These are phyloP conservation scores for Spicauda simplicius DNA, from an alignment of 2,888 invertebrate species.

Conservation along the genomic window DNA sequence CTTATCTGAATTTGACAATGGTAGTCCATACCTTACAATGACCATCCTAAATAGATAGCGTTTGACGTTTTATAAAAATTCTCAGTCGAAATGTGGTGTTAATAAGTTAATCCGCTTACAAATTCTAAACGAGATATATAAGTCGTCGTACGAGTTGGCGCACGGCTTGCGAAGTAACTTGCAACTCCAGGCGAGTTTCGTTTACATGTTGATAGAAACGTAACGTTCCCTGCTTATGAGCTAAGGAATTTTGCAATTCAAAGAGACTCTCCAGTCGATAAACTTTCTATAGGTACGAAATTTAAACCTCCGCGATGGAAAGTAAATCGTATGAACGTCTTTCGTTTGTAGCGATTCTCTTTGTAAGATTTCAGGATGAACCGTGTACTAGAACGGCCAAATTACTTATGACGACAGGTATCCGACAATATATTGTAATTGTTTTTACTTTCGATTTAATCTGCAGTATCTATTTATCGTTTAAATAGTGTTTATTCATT, in stretches of 20 bases:
- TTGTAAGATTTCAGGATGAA: not conserved
- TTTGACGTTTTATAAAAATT: no score
- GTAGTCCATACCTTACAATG: no score
- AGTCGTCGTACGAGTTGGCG: conserved; percentile 7
- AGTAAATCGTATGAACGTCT: conserved; percentile 17
- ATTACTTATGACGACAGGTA: not conserved
- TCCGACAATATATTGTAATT: no score
- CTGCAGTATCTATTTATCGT: no score
- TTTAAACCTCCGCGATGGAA: conserved; percentile 12
- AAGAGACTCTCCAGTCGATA: conserved; percentile 57
- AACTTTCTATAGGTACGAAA: conserved; percentile 50
- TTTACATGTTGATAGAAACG: conserved; percentile 53
- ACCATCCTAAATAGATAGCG: no score
- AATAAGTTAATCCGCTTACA: conserved; percentile 10
- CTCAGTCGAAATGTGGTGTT: not conserved
- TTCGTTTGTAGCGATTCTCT: not conserved
- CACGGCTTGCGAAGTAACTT: conserved; percentile 23
- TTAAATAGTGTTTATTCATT: no score
- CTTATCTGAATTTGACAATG: no score
- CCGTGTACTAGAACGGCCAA: not conserved
- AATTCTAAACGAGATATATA: conserved; percentile 7
- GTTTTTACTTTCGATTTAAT: no score
- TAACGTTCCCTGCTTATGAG: conserved; percentile 58
- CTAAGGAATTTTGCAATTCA: conserved; percentile 59
- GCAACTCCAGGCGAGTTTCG: conserved; percentile 47